phyloP scores from a whole-genome alignment of 2,888 invertebrate species.

The Diloba caeruleocephala region DNA sequence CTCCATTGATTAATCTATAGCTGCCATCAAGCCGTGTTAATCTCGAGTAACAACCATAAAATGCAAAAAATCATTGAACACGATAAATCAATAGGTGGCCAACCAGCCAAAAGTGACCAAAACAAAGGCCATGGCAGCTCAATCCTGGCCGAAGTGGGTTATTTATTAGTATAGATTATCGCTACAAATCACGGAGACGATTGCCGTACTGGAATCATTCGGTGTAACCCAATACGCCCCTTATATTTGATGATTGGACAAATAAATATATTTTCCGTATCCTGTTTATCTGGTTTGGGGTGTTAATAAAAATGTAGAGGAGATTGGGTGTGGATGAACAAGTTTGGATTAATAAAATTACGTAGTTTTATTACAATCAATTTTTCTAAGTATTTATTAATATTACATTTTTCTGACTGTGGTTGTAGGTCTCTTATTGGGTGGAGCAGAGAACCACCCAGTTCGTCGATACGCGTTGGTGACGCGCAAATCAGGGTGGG shows the following conservation, averaged over 20 bases:
- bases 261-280: conserved; percentile 89
- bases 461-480: too few species aligned
- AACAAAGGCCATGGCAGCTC: conserved; percentile 80
- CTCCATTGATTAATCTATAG: conserved; percentile 57
- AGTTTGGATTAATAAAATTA: not conserved
- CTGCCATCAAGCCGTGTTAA: conserved; percentile 49
- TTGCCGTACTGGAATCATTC: conserved; percentile 82
- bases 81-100: conserved; percentile 67
- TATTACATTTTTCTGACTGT: too few species aligned
- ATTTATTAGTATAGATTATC: conserved; percentile 87
- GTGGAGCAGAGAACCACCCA: too few species aligned
- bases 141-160: conserved; percentile 83
- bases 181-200: conserved; percentile 85
- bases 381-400: too few species aligned
- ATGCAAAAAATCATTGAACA: conserved; percentile 66
- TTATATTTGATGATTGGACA: conserved; percentile 88
- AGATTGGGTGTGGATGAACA: conserved; percentile 52
- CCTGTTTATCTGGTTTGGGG: conserved; percentile 87
- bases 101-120: conserved; percentile 60
- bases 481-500: too few species aligned
- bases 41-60: conserved; percentile 56
- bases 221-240: conserved; percentile 87
- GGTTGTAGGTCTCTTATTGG: too few species aligned
- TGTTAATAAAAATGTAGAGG: conserved; percentile 89
- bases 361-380: too few species aligned